Conservation (phyloP, 2,888 invertebrate species). For the Ormyrus pomaceus region DNA sequence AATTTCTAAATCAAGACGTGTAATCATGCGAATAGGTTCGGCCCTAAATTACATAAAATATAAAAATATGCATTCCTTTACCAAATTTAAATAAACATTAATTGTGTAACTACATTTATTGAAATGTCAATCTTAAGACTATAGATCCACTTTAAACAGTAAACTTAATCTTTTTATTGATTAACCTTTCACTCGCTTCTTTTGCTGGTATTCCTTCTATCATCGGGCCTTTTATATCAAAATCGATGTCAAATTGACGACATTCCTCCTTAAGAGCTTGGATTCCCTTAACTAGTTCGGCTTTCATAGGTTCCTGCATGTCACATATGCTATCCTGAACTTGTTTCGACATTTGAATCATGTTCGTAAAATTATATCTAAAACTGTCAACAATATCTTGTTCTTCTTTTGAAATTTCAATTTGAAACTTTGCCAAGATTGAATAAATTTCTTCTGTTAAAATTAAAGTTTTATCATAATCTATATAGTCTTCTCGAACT, state of each 20-base stretch:
- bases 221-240: slow-evolving; percentile 89
- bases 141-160: no score
- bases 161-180: background rate
- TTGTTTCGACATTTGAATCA: slow-evolving; percentile 83
- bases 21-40: no score
- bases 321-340: slow-evolving; percentile 84
- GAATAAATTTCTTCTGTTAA: slow-evolving; percentile 89
- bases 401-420: slow-evolving; percentile 86
- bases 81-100: no score
- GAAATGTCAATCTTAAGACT: no score
- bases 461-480: slow-evolving; percentile 86
- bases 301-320: slow-evolving; percentile 86
- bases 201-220: slow-evolving; percentile 87
- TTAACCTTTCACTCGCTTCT: slow-evolving; percentile 89
- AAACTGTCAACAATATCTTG: slow-evolving; percentile 87
- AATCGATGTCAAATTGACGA: slow-evolving; percentile 83
- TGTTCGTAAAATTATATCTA: slow-evolving; percentile 86
- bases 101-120: no score
- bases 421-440: slow-evolving; percentile 82
- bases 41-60: no score
- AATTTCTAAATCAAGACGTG: no score
- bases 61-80: no score
- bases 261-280: slow-evolving; percentile 82
- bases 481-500: slow-evolving; percentile 87
- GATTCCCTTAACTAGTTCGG: slow-evolving; percentile 85